phyloP scores from a whole-genome alignment of 2,113 vertebrate species.

The Gambusia holbrooki region DNA sequence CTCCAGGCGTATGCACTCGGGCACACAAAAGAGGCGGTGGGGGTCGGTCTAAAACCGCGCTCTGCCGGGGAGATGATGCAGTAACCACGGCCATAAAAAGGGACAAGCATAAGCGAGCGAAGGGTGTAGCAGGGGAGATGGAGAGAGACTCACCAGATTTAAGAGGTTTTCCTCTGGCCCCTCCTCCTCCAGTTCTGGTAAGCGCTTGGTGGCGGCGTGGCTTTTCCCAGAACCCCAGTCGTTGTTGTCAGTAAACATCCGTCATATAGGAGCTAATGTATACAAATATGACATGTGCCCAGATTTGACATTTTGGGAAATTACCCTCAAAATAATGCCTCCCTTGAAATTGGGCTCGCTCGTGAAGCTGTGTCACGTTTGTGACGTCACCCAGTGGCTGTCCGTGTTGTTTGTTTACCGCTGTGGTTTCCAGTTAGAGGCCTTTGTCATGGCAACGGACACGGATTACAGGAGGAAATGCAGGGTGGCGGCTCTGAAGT shows the following conservation, averaged over 20 bases:
- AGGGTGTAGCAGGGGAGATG: conserved; percentile 36
- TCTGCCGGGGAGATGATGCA: conserved; percentile 60
- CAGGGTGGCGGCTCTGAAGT: conserved; percentile 40
- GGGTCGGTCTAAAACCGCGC: conserved; percentile 17
- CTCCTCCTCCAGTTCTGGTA: conserved; percentile 70
- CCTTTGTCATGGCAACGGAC: conserved; percentile 46
- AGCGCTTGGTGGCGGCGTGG: conserved; percentile 55
- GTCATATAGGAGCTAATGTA: conserved; percentile 30
- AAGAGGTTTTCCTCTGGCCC: conserved; percentile 43
- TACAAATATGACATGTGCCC: conserved; percentile 4
- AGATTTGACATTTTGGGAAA: background rate
- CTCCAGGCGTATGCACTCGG: conserved; percentile 29
- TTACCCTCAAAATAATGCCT: background rate
- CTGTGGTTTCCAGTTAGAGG: conserved; percentile 38
- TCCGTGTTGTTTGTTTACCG: conserved; percentile 28
- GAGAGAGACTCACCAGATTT: conserved; percentile 48
- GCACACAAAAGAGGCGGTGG: background rate
- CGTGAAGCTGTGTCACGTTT: background rate
- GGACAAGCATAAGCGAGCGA: conserved; percentile 30
- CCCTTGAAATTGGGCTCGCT: background rate
- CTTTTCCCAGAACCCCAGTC: conserved; percentile 71
- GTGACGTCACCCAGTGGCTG: conserved; percentile 12
- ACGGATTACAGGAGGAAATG: conserved; percentile 40
- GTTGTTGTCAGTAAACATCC: conserved; percentile 44
- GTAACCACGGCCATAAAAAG: conserved; percentile 65